Conservation (phyloP, 1,140 invertebrate species). For the Thalassaphorura encarpata region DNA sequence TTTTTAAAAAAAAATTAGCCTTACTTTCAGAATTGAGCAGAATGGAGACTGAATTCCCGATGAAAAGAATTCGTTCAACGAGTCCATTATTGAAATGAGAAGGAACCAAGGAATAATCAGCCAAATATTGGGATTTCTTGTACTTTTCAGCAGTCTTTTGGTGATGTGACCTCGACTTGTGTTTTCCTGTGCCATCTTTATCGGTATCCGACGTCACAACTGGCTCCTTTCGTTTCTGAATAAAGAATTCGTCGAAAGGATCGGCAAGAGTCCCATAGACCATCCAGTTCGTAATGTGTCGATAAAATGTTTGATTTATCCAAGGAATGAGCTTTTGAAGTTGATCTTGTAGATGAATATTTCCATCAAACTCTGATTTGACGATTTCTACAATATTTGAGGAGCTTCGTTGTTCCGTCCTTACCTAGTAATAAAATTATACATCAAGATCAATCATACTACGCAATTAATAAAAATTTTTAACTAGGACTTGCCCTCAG, state of each 20-base stretch:
- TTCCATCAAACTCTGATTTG: slow-evolving; percentile 21
- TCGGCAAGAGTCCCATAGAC: slow-evolving; percentile 23
- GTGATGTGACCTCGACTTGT: background rate
- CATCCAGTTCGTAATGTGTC: slow-evolving; percentile 31
- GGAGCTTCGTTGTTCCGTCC: slow-evolving; percentile 16
- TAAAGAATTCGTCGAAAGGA: slow-evolving; percentile 29
- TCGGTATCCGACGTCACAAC: background rate
- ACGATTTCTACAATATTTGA: slow-evolving; percentile 23
- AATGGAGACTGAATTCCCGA: slow-evolving; percentile 23
- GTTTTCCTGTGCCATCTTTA: background rate
- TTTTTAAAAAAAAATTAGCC: background rate
- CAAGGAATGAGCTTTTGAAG: slow-evolving; percentile 16
- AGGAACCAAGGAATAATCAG: slow-evolving; percentile 23
- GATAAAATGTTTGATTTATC: slow-evolving; percentile 21
- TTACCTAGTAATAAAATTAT: slow-evolving; percentile 5
- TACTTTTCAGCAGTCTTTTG: background rate
- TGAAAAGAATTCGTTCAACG: slow-evolving; percentile 24
- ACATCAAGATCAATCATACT: no score
- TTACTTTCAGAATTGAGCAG: slow-evolving; percentile 28
- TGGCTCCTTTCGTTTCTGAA: slow-evolving; percentile 12
- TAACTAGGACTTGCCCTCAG: background rate
- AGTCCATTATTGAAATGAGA: slow-evolving; percentile 18
- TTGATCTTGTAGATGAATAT: slow-evolving; percentile 22
- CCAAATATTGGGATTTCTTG: slow-evolving; percentile 6
- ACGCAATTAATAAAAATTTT: no score